Base-by-base conservation (phyloP, 2,113 vertebrate genomes). In the Leptodactylus fuscus region DNA sequence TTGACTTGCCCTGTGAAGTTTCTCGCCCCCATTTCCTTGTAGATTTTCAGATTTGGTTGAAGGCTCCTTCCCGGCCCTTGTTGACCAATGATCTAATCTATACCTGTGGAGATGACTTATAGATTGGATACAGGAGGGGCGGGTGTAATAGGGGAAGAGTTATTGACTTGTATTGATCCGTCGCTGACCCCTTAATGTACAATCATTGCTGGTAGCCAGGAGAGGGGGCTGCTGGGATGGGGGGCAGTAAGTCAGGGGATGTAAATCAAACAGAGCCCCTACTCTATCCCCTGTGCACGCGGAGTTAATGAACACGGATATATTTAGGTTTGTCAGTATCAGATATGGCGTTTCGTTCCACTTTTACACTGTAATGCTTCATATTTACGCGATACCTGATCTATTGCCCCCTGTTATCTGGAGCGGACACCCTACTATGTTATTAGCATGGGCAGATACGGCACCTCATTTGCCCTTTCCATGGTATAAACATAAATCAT, bases 21-120 rank as follows among this genome's bases (percentile, higher is more conserved):
- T 29, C 60, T 48, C 29, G 29, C 24, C 11, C 44, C 55, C n/a
- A 44, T 48, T 69, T 58, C 32, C 58, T 44, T 85, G 60, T 55
- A 60, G 48, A 24, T 32, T 44, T 58, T 48, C 13, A 32, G n/a
- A 71, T 49, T 20, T 46, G 83, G 76, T 71, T 79, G 29, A 65
- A 71, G 76, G 76, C 80, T 53, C 7, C n/a, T 58, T 34, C 67
- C 2, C 36, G 70, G 24, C 34, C 32, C 76, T 62, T 81, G 76
- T 71, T 86, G 84, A 73, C 84, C 77, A 48, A 46, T 73, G 34
- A 86, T 38, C 84, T 44, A 73, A 86, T 86, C 76, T 48, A 81
- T 86, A 85, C 81, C 10, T 81, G 77, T n/a, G 38, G 36, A 86
- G 84, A 86, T 86, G 84, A 86, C 84, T 86, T 86, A 86, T 86